Evolutionary conservation across 2,113 vertebrate species (phyloP), one percentile per base, ranked within the genome.

Genomic region (Acanthisitta chloris): DNA sequence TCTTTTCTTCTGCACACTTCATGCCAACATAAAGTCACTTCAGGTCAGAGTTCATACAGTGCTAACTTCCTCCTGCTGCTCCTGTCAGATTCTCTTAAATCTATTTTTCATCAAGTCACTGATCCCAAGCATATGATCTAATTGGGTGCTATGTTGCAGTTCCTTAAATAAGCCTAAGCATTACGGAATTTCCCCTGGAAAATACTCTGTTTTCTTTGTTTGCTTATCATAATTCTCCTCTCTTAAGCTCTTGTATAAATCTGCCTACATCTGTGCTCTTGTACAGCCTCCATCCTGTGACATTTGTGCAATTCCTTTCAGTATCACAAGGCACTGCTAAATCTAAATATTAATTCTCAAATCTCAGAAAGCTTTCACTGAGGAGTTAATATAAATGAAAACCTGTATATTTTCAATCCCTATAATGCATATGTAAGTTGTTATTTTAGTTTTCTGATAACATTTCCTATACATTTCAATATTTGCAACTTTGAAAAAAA

Each of bases 21-120:
- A 64, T 82, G 81, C 66, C 74, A 90, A 45, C 36, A 72, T 17
- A 76, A 93, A 94, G 94, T 82, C 92, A 76, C n/a, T 88, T 82
- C 52, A 76, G 94, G 92, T 92, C 96, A 80, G 90, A 84, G 90
- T 94, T 96, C 87, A 85, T 51, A 36, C 34, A 74, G n/a, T 57
- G 70, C 45, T 92, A 69, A 88, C 81, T 85, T 94, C 73, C 58
- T 91, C 66, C 88, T 76, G 74, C 78, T 85, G 90, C 62, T 92
- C 48, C 73, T 91, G 95, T 94, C 78, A 85, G 52, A 79, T 85
- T 91, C 31, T 42, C 48, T 93, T 91, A 94, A 96, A 91, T 76
- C 51, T 52, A 67, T 61, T 89, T 92, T 92, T 87, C 90, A 79
- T 90, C 87, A 90, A 72, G 48, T 69, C 65, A 67, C 34, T 69